A percentile compares a stretch with the other conserved stretches of the same genome.
Conservation (phyloP, 64 coral and sea anemone genomes). For the Montipora capricornis region DNA sequence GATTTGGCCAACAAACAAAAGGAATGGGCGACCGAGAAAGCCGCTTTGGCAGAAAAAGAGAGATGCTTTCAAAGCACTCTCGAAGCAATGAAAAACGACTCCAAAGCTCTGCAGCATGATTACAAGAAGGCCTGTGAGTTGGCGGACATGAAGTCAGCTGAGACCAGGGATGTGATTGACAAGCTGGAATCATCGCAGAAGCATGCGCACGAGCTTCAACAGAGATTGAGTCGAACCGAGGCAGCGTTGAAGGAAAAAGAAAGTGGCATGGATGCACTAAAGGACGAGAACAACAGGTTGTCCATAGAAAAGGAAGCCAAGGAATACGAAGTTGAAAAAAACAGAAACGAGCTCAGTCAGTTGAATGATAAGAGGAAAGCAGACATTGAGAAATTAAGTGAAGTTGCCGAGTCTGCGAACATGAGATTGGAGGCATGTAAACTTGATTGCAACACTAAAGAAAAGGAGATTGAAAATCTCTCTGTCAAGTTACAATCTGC, state of each 20-base stretch:
- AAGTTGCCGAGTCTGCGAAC: slow-evolving; percentile 21
- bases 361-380: slow-evolving; percentile 17
- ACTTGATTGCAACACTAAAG: slow-evolving; percentile 15
- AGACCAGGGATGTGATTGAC: slow-evolving; percentile 79
- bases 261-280: slow-evolving; percentile 44
- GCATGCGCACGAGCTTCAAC: slow-evolving; percentile 60
- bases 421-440: slow-evolving; percentile 21
- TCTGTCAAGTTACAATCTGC: not conserved
- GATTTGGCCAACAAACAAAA: slow-evolving; percentile 41
- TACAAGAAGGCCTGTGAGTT: slow-evolving; percentile 92
- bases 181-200: slow-evolving; percentile 78
- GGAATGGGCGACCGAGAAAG: slow-evolving; percentile 64
- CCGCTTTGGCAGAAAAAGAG: slow-evolving; percentile 69
- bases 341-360: slow-evolving; percentile 42
- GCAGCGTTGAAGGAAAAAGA: slow-evolving; percentile 44
- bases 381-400: slow-evolving; percentile 49
- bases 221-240: slow-evolving; percentile 73
- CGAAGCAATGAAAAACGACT: slow-evolving; percentile 81
- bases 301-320: slow-evolving; percentile 30
- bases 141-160: slow-evolving; percentile 83
- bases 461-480: slow-evolving; percentile 55
- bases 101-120: slow-evolving; percentile 83
- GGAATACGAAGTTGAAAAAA: slow-evolving; percentile 40
- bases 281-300: slow-evolving; percentile 39
- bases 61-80: slow-evolving; percentile 56